Evolutionary conservation across 2,888 invertebrate species (phyloP).

Genomic region (Noctua comes): DNA sequence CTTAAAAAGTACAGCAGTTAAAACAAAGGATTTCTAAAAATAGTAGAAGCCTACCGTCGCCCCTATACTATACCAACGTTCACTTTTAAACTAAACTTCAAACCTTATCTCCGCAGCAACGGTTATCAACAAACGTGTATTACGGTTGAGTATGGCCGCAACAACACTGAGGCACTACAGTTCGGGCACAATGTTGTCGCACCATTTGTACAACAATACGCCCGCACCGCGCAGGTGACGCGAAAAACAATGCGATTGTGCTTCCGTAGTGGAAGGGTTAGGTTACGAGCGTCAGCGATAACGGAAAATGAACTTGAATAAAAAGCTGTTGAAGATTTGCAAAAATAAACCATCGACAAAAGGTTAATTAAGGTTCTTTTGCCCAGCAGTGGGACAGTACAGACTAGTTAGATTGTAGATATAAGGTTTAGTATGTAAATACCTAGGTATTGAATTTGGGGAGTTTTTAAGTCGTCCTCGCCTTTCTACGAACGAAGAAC

Average conservation of each 20-base stretch:
- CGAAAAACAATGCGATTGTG: conserved; percentile 59
- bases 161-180: background rate
- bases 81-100: conserved; percentile 29
- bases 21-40: conserved; percentile 10
- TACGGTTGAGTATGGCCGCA: conserved; percentile 1
- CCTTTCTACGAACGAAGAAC: background rate
- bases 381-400: background rate
- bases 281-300: conserved; percentile 14
- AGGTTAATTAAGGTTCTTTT: background rate
- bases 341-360: background rate
- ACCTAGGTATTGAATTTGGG: background rate
- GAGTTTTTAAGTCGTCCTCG: background rate
- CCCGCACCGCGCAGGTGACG: conserved; percentile 57
- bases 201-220: conserved; percentile 56
- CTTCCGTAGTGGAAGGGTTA: background rate
- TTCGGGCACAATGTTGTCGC: conserved; percentile 39
- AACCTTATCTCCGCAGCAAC: conserved; percentile 40
- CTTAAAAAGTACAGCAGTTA: background rate
- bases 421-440: background rate
- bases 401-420: background rate
- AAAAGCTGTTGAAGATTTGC: background rate
- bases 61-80: background rate
- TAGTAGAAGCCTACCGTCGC: background rate
- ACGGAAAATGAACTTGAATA: background rate
- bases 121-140: conserved; percentile 31